A percentile compares a stretch with the other conserved stretches of the same genome.
phyloP scores from a whole-genome alignment of 2,888 invertebrate species.

The Luffia ferchaultella region DNA sequence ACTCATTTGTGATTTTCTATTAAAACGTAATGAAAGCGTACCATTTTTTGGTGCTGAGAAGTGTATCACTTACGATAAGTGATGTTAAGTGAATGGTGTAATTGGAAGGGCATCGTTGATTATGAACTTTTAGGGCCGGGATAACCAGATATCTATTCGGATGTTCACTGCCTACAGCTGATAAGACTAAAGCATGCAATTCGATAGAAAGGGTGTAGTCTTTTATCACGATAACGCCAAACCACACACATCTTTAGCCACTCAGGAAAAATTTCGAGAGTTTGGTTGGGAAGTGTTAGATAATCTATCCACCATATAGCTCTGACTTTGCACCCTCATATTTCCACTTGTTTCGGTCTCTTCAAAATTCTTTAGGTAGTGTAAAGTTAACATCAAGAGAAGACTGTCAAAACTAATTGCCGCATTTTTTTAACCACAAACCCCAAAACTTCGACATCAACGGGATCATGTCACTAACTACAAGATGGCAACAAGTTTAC shows the following conservation, averaged over 20 bases:
- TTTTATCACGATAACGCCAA: not conserved
- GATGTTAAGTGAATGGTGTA: not conserved
- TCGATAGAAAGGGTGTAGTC: not conserved
- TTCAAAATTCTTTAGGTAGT: not conserved
- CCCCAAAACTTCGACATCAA: not conserved
- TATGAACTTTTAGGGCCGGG: not conserved
- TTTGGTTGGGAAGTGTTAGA: not conserved
- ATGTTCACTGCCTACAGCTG: not conserved
- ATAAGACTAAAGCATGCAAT: not conserved
- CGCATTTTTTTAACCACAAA: not conserved
- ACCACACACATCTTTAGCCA: not conserved
- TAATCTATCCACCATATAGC: not conserved
- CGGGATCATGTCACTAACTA: not conserved
- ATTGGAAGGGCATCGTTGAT: not conserved
- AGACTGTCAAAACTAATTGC: not conserved
- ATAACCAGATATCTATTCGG: not conserved
- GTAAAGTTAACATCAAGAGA: constrained; percentile 1
- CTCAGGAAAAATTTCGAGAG: not conserved
- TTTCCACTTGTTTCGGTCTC: not conserved
- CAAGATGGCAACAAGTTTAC: not conserved
- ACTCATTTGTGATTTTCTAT: not conserved
- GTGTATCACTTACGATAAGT: not conserved
- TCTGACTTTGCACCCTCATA: not conserved
- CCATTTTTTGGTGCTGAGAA: not conserved
- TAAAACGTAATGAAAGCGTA: not conserved